Percentiles rank a stretch among this genome's conserved stretches.
Evolutionary conservation across 2,797 vertebrate species (phyloP).

Genomic region (Okamejei kenojei): DNA sequence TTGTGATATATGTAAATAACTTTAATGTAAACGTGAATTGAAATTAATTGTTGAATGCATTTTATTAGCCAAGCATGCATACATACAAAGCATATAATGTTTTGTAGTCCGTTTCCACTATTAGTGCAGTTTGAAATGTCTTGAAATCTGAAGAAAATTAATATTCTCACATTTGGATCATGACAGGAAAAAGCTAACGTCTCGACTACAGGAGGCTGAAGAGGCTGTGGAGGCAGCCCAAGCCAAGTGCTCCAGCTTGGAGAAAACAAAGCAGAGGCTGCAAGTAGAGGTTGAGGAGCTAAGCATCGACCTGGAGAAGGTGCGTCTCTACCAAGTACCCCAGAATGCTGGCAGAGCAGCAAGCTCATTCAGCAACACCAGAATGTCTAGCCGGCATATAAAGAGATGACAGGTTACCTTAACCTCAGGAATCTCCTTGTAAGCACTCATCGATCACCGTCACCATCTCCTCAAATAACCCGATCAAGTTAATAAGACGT

Average conservation of each 20-base stretch:
- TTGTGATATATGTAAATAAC: too few relatives aligned
- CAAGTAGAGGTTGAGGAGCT: conserved; percentile 72
- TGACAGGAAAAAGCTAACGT: conserved; percentile 63
- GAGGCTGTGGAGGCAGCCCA: conserved; percentile 66
- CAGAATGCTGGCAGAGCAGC: background rate
- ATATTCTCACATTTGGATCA: background rate
- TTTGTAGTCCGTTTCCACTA: too few relatives aligned
- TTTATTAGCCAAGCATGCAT: too few relatives aligned
- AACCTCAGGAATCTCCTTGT: background rate
- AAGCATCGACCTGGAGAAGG: conserved; percentile 70
- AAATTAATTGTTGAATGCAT: too few relatives aligned
- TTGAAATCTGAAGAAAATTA: background rate
- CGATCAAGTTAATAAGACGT: too few relatives aligned
- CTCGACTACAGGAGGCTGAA: conserved; percentile 66
- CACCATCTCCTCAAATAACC: too few relatives aligned
- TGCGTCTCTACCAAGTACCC: conserved; percentile 41
- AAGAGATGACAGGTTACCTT: background rate
- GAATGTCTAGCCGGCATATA: background rate
- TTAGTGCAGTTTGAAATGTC: background rate
- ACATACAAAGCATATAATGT: too few relatives aligned
- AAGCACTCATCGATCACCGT: background rate
- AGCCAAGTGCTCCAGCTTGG: conserved; percentile 67
- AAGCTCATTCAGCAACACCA: background rate
- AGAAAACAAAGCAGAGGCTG: conserved; percentile 70
- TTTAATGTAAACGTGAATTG: too few relatives aligned